Evolutionary conservation across 2,888 invertebrate species (phyloP), one percentile per base, ranked within the genome.

Genomic region (Palloptera scutellata): DNA sequence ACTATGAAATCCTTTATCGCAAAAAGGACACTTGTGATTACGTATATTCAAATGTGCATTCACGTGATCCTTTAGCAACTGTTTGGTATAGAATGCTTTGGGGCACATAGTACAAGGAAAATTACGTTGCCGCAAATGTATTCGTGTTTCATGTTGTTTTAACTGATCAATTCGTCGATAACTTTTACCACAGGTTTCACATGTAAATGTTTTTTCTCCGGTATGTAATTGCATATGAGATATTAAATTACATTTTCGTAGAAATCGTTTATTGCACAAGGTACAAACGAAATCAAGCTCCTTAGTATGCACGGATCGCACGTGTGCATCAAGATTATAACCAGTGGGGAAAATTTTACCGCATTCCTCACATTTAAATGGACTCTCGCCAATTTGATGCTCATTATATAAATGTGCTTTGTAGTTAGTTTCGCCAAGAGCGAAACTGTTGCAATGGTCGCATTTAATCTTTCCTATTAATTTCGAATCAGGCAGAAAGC

Each of bases 41-140:
- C 81, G 76, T 53, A 79, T 79, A 54, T 80, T 80, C 6, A 79
- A 62, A 61, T 79, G 79, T 5, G 77, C 74, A 30, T 81, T 81
- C 11, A 79, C 75, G 55, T 79, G 79, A 53, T 79, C 81, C 9
- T 74, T 68, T 9, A 80, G 60, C 63, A 78, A 66, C 2, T 74
- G 72, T 15, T 77, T 78, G n/a, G 73, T 77, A 3, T 74, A 12
- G 62, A 80, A 79, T 51, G 78, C 79, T 52, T 70, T 70, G 10
- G 70, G 68, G 11, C 70, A 70, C 43, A 70, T n/a, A 17, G 51
- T 64, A 42, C 70, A 70, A 3, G 63, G 51, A 57, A 66, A 70
- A 52, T 67, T 64, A 17, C 70, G 68, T 17, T 64, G 68, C 1
- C 68, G 63, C 58, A 68, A 61, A 66, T 70, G 70, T 61, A 70